Conservation (phyloP, 1,140 invertebrate genomes). For the Pachypsylla venusta region DNA sequence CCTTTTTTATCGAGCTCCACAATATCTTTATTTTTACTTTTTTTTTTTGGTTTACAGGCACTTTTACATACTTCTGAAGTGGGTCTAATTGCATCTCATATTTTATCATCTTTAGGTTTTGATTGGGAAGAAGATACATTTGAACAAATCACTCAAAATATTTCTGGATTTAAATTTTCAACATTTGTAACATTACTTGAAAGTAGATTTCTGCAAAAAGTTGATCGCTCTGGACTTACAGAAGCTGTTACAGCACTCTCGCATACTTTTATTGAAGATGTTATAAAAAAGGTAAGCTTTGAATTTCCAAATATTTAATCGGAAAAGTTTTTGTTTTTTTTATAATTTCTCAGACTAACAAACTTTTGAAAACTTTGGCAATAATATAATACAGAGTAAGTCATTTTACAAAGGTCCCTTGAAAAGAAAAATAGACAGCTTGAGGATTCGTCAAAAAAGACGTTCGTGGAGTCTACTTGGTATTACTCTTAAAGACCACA, state of each 20-base stretch:
- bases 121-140: constrained; percentile 51
- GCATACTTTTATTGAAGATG: constrained; percentile 60
- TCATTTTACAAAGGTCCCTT: too few relatives aligned
- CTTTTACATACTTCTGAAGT: constrained; percentile 48
- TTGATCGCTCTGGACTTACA: constrained; percentile 42
- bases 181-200: constrained; percentile 58
- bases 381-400: too few relatives aligned
- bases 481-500: too few relatives aligned
- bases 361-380: too few relatives aligned
- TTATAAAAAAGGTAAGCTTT: constrained; percentile 54
- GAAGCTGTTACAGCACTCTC: constrained; percentile 59
- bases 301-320: too few relatives aligned
- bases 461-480: too few relatives aligned
- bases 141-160: constrained; percentile 42
- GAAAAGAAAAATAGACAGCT: too few relatives aligned
- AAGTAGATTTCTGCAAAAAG: constrained; percentile 40
- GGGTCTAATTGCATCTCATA: constrained; percentile 42
- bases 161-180: constrained; percentile 43
- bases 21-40: constrained; percentile 4
- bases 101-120: constrained; percentile 46
- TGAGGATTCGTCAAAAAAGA: too few relatives aligned
- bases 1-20: too few relatives aligned
- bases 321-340: too few relatives aligned
- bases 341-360: too few relatives aligned
- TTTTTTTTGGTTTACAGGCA: constrained; percentile 33